Evolutionary conservation across 2,797 vertebrate species (phyloP).

Genomic region (Mareca strepera): DNA sequence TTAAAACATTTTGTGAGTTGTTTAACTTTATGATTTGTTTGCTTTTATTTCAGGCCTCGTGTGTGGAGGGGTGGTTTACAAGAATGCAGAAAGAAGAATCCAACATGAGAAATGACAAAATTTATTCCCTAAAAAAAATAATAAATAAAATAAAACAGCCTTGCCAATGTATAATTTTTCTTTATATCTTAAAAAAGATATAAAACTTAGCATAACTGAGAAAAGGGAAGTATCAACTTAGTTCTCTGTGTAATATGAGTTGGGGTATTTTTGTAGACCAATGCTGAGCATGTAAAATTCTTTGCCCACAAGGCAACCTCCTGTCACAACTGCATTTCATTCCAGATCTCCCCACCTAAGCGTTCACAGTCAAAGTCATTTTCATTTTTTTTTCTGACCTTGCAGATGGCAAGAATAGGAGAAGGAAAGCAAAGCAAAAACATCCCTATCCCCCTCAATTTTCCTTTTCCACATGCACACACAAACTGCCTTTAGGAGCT

Average conservation of each 20-base stretch:
- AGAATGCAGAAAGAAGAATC: neutral
- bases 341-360: neutral
- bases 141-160: too few species aligned
- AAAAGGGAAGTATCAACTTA: slow-evolving; percentile 15
- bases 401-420: neutral
- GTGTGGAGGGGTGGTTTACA: neutral
- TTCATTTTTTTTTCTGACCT: neutral
- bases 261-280: neutral
- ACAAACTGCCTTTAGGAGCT: neutral
- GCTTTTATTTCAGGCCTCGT: neutral
- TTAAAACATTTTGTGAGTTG: neutral
- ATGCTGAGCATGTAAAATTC: slow-evolving; percentile 1
- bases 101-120: fast-evolving
- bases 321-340: neutral
- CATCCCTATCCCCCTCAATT: neutral
- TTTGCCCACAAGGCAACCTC: slow-evolving; percentile 14
- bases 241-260: neutral
- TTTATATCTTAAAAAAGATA: neutral
- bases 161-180: neutral
- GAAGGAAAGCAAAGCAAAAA: neutral
- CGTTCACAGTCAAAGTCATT: neutral
- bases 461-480: neutral
- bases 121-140: neutral
- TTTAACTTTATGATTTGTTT: neutral
- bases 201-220: neutral